phyloP scores from a whole-genome alignment of 2,888 invertebrate genomes.

The Nasonia oneida region DNA sequence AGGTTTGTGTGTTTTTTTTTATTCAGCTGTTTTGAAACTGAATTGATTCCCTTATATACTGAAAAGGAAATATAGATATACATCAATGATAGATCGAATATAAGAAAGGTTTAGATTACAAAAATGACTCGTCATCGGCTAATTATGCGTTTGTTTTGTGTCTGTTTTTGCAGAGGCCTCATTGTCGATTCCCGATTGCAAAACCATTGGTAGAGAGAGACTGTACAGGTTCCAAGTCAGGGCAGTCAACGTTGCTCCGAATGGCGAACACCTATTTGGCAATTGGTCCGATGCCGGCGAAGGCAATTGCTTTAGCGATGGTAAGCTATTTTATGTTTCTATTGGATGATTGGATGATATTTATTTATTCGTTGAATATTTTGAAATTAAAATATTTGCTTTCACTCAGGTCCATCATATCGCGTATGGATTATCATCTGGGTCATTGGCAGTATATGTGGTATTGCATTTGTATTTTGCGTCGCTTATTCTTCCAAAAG shows the following conservation, averaged over 20 bases:
- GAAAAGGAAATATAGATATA: too few relatives aligned
- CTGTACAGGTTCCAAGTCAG: constrained; percentile 76
- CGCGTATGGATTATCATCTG: constrained; percentile 72
- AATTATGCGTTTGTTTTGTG: background rate
- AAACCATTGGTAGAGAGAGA: constrained; percentile 71
- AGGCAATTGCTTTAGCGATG: constrained; percentile 76
- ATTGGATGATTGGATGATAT: background rate
- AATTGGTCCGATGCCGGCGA: constrained; percentile 78
- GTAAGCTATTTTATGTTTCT: constrained; percentile 64
- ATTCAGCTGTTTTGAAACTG: background rate
- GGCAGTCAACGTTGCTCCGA: constrained; percentile 75
- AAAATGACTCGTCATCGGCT: background rate
- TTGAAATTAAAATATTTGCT: background rate
- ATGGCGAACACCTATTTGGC: constrained; percentile 73
- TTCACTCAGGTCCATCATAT: constrained; percentile 70
- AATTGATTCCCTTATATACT: background rate
- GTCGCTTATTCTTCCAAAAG: constrained; percentile 73
- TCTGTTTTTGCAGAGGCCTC: constrained; percentile 69
- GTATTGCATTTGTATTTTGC: constrained; percentile 69
- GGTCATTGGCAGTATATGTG: constrained; percentile 70
- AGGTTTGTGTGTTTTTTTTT: background rate
- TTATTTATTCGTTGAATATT: background rate
- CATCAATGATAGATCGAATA: too few relatives aligned
- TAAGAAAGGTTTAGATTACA: background rate
- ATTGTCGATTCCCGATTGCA: constrained; percentile 76